These are phyloP conservation scores for Amphipoea oculea DNA, from an alignment of 2,888 invertebrate genomes.

Conservation along the genomic window DNA sequence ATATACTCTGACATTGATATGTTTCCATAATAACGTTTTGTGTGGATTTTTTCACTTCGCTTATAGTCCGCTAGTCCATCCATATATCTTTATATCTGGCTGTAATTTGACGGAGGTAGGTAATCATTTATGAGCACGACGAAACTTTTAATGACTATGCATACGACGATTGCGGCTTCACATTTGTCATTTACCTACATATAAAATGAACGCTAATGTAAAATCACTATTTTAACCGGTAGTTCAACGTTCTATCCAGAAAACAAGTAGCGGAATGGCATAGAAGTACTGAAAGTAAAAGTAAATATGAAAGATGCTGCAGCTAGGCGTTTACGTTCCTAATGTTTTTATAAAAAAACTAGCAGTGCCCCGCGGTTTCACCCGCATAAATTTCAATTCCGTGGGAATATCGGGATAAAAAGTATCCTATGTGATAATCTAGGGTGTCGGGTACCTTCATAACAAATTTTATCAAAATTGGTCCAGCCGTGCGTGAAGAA, in stretches of 20 bases:
- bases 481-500: too few species aligned
- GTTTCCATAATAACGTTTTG: slow-evolving; percentile 72
- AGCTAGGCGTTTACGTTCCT: background rate
- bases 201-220: slow-evolving; percentile 36
- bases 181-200: slow-evolving; percentile 30
- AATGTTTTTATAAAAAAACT: background rate
- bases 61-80: slow-evolving; percentile 19
- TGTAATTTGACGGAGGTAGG: slow-evolving; percentile 24
- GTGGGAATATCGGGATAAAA: too few species aligned
- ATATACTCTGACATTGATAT: slow-evolving; percentile 72
- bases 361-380: too few species aligned
- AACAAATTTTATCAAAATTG: too few species aligned
- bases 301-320: slow-evolving; percentile 1
- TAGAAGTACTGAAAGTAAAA: background rate
- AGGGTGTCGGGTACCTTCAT: too few species aligned
- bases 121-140: slow-evolving; percentile 28
- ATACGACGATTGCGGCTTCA: slow-evolving; percentile 20
- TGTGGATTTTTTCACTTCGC: slow-evolving; percentile 50
- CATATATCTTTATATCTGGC: slow-evolving; percentile 15
- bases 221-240: slow-evolving; percentile 9
- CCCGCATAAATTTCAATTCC: too few species aligned
- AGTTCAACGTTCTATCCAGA: slow-evolving; percentile 1
- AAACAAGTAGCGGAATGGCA: background rate
- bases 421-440: too few species aligned
- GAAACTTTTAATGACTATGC: slow-evolving; percentile 57